A percentile compares a stretch with the other conserved stretches of the same genome.
Evolutionary conservation across 2,797 vertebrate genomes (phyloP).

Genomic region (Scyliorhinus canicula): DNA sequence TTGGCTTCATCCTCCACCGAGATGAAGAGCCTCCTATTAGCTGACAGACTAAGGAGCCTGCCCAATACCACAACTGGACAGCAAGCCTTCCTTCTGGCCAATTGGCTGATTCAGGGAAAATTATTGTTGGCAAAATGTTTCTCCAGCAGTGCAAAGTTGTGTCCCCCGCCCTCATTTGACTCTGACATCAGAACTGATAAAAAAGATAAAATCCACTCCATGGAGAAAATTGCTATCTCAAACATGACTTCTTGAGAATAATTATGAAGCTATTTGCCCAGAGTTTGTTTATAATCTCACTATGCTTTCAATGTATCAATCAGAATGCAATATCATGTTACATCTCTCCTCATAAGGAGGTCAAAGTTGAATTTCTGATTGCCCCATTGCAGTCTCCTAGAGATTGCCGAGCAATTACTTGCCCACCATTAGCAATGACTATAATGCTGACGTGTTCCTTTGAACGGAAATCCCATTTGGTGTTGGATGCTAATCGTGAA

Average conservation of each 20-base stretch:
- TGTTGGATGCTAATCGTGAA: background rate
- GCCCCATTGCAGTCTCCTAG: background rate
- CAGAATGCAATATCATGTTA: background rate
- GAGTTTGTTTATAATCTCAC: background rate
- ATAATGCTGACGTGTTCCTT: background rate
- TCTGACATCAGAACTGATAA: too few relatives aligned
- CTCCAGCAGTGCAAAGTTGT: too few relatives aligned
- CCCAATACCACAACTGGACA: too few relatives aligned
- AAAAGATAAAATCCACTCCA: background rate
- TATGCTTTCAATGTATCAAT: background rate
- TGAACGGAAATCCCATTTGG: background rate
- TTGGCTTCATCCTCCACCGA: too few relatives aligned
- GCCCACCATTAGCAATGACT: background rate
- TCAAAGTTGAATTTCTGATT: background rate
- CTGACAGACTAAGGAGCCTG: too few relatives aligned
- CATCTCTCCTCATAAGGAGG: background rate
- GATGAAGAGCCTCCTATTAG: too few relatives aligned
- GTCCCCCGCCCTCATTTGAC: too few relatives aligned
- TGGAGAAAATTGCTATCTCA: background rate
- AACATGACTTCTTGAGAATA: background rate
- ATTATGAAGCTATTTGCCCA: background rate
- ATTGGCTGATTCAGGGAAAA: too few relatives aligned
- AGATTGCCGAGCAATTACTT: background rate
- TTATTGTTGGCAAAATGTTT: too few relatives aligned
- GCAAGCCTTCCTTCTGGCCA: too few relatives aligned